A percentile compares a stretch with the other conserved stretches of the same genome.
Conservation (phyloP, 1,140 invertebrate genomes). For the Bombus turneri region DNA sequence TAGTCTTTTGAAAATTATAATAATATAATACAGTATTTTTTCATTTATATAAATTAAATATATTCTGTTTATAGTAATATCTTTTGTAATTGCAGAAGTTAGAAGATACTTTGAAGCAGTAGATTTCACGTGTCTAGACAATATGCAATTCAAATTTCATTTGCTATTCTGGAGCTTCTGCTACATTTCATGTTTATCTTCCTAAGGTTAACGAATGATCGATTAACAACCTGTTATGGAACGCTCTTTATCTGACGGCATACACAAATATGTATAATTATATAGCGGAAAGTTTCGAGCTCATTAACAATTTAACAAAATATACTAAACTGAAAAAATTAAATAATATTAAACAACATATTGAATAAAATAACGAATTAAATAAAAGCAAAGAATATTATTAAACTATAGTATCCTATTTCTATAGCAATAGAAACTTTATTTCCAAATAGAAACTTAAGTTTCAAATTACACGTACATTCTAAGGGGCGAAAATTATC, state of each 20-base stretch:
- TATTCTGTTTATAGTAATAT: not conserved
- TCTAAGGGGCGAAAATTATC: not conserved
- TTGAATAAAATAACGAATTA: not conserved
- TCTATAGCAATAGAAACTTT: not conserved
- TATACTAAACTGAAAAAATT: not conserved
- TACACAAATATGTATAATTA: not conserved
- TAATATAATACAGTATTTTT: not conserved
- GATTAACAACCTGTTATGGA: conserved; percentile 40
- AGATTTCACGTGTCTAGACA: conserved; percentile 16
- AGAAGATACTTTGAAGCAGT: not conserved
- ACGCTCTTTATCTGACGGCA: not conserved
- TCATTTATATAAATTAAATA: not conserved
- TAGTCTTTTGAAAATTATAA: not conserved
- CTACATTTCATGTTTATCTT: conserved; percentile 9
- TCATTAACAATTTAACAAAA: not conserved
- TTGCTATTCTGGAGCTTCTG: conserved; percentile 1
- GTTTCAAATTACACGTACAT: too few species aligned
- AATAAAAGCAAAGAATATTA: not conserved
- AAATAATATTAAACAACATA: not conserved
- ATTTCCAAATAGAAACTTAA: too few species aligned
- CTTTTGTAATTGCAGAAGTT: not conserved
- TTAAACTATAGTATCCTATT: not conserved
- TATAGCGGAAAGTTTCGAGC: not conserved
- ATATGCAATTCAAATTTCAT: conserved; percentile 32
- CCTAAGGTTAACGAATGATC: conserved; percentile 36